Conservation (phyloP, 2,888 invertebrate genomes). For the Mythimna lalbum region DNA sequence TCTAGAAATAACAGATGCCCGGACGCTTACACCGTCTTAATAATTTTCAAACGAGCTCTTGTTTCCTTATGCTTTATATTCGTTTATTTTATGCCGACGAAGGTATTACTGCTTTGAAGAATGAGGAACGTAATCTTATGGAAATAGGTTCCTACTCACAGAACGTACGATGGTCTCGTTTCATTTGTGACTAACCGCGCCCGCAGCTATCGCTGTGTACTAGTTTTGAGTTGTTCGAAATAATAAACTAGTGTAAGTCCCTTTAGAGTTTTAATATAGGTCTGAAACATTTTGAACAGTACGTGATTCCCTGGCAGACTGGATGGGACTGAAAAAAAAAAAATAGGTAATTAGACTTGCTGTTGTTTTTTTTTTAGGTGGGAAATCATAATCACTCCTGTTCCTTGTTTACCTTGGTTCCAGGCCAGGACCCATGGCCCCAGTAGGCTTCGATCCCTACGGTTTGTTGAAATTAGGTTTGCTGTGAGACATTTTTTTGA, state of each 20-base stretch:
- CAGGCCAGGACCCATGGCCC: no score
- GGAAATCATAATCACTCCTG: no score
- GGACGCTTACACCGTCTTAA: slow-evolving; percentile 56
- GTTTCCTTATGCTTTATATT: slow-evolving; percentile 47
- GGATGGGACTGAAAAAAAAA: background rate
- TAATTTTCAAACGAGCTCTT: slow-evolving; percentile 54
- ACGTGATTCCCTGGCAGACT: background rate
- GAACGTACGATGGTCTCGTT: slow-evolving; percentile 4
- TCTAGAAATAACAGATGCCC: slow-evolving; percentile 52
- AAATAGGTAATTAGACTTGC: no score
- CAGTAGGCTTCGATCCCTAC: no score
- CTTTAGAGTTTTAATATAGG: background rate
- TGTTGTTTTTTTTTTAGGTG: no score
- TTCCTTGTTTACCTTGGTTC: no score
- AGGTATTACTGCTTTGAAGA: slow-evolving; percentile 45
- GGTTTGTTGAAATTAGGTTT: no score
- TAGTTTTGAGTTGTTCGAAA: background rate
- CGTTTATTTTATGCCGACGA: slow-evolving; percentile 44
- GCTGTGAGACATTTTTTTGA: no score
- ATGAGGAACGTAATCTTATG: slow-evolving; percentile 27
- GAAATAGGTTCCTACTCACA: slow-evolving; percentile 16
- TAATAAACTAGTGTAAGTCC: background rate
- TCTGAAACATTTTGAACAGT: background rate
- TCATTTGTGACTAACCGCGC: background rate
- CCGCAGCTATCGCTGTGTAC: background rate